These are phyloP conservation scores for Mycogona germanica DNA, from an alignment of 2,888 invertebrate species.

Conservation along the genomic window DNA sequence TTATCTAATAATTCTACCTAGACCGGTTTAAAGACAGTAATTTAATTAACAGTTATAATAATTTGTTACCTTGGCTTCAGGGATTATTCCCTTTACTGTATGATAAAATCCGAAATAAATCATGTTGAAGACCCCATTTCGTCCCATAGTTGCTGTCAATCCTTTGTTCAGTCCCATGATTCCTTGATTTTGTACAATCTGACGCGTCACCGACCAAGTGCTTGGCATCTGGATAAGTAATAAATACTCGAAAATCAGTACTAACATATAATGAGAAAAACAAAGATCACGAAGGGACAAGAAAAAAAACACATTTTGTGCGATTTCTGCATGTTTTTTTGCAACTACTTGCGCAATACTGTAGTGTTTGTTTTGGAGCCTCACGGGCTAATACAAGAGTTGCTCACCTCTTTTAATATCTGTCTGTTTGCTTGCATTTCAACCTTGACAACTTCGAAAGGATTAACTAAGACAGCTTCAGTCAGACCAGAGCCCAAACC, in stretches of 20 bases:
- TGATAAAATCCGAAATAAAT: constrained; percentile 93
- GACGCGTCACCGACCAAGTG: constrained; percentile 64
- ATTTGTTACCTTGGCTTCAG: constrained; percentile 29
- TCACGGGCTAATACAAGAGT: too few species aligned
- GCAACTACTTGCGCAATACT: too few species aligned
- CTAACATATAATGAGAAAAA: background rate
- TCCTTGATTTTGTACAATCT: constrained; percentile 63
- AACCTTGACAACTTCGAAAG: constrained; percentile 95
- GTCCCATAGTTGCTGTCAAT: constrained; percentile 70
- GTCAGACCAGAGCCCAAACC: constrained; percentile 80
- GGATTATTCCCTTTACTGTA: constrained; percentile 57
- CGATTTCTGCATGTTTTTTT: background rate
- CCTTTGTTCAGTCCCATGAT: constrained; percentile 83
- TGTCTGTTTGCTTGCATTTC: constrained; percentile 33
- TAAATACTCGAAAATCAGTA: background rate
- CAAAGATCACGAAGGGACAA: background rate
- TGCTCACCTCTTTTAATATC: constrained; percentile 11
- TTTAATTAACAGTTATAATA: too few species aligned
- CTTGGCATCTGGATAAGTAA: constrained; percentile 41
- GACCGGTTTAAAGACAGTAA: too few species aligned
- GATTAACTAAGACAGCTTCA: constrained; percentile 85
- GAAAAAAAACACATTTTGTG: background rate
- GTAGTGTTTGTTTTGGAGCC: too few species aligned
- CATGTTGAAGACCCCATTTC: constrained; percentile 87
- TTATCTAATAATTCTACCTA: background rate